Base-by-base conservation (phyloP, 23 tunicate species). In the Trididemnum nubilum region DNA sequence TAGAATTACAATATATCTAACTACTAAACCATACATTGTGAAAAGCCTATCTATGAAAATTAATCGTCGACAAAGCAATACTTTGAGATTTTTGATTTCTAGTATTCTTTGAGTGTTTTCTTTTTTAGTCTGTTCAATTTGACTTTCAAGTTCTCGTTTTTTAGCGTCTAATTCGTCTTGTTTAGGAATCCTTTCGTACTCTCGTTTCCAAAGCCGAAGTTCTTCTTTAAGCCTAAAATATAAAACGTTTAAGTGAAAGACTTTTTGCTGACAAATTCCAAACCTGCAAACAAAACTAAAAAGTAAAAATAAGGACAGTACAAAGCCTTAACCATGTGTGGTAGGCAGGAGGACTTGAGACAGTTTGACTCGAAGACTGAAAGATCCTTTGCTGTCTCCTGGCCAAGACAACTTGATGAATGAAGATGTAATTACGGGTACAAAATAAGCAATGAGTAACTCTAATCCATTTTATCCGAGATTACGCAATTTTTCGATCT, bases 121-220 rank as follows among this genome's bases (percentile, higher is more conserved):
- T 59, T 93, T 93, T 73, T 80, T 84, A 34, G 83, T 23, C 39
- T 66, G 81, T 39, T 93, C 98, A n/a, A 51, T 80, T 65, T 93
- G 90, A 23, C 66, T 75, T 79, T 90, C 84, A 23, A 93, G 37
- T 74, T 93, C 90, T 27, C 82, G 36, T 51, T 80, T 88, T 36
- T 93, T 88, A 12, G 92, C 76, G 25, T 93, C 98, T 1, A 93
- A 64, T 76, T 93, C 93, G 36, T 93, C 93, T 54, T 65, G 79
- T 71, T 93, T 93, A 50, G 98, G 98, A 66, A 86, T 81, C 51
- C 98, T 61, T 39, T 85, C 92, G 60, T 87, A 93, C 34, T 93
- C 98, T 28, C 87, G 87, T 35, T 93, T 87, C 73, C 83, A 58
- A 31, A 93, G 34, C 32, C 91, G 89, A 7, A 87, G 40, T 35